Conservation (phyloP, 2,797 vertebrate genomes). For the Microcaecilia unicolor region DNA sequence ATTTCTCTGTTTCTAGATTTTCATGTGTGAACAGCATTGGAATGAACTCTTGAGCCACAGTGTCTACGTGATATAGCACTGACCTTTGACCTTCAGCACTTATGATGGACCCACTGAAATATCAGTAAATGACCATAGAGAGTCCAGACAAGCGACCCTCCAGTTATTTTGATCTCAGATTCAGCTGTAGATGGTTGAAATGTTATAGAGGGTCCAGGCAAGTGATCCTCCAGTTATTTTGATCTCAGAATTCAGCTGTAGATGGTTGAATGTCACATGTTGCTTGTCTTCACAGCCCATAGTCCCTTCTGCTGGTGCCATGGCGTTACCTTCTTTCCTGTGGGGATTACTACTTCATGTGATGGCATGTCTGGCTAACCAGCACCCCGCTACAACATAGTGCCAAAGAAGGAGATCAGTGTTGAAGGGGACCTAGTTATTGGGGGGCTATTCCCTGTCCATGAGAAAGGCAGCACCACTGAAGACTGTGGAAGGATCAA, state of each 20-base stretch:
- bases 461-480: conserved; percentile 79
- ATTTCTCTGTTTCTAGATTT: too few relatives aligned
- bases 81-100: too few relatives aligned
- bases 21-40: too few relatives aligned
- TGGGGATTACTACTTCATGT: conserved; percentile 59
- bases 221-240: too few relatives aligned
- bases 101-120: too few relatives aligned
- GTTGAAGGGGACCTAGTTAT: conserved; percentile 88
- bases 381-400: conserved; percentile 44
- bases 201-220: too few relatives aligned
- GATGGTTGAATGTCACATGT: conserved; percentile 5
- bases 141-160: too few relatives aligned
- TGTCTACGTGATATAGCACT: too few relatives aligned
- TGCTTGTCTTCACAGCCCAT: neutral
- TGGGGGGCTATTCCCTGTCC: conserved; percentile 89
- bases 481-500: conserved; percentile 94
- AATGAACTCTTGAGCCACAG: too few relatives aligned
- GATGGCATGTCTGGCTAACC: conserved; percentile 43
- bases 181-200: too few relatives aligned
- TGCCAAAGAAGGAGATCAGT: conserved; percentile 80
- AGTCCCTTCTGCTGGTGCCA: conserved; percentile 13
- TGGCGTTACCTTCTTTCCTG: conserved; percentile 31
- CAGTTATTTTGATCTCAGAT: neutral
- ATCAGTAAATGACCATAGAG: too few relatives aligned
- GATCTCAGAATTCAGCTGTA: neutral